Conservation (phyloP, 2,797 vertebrate genomes). For the Falco novaeseelandiae region DNA sequence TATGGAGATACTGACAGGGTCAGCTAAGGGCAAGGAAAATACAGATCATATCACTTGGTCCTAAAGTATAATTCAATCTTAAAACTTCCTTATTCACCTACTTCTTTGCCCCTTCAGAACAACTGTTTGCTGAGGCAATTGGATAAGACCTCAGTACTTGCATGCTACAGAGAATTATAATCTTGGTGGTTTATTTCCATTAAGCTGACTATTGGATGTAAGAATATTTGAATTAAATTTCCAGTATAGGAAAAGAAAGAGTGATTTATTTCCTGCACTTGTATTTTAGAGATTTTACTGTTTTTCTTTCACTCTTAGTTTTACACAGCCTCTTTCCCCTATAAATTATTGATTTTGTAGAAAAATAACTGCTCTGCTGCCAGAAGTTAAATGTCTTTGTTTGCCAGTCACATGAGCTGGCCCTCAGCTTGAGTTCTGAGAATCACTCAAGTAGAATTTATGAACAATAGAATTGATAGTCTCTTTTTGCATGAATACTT, state of each 20-base stretch:
- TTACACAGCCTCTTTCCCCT: not conserved
- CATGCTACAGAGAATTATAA: not conserved
- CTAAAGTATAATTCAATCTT: not conserved
- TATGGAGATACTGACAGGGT: not conserved
- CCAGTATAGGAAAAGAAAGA: not conserved
- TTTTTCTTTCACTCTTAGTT: conserved; percentile 1
- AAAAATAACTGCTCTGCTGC: conserved; percentile 14
- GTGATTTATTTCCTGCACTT: conserved; percentile 11
- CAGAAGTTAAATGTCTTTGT: conserved; percentile 47
- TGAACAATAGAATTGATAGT: not conserved
- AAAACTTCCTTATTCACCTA: not conserved
- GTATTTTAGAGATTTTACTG: not conserved
- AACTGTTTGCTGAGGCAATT: not conserved
- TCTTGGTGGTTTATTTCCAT: not conserved
- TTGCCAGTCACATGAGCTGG: not conserved
- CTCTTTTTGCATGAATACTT: conserved; percentile 5
- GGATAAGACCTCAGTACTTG: not conserved
- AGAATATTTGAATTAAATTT: not conserved
- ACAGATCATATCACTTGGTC: not conserved
- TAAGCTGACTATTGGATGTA: not conserved
- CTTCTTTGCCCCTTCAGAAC: not conserved
- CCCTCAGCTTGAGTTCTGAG: conserved; percentile 29
- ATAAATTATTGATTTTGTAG: conserved; percentile 61
- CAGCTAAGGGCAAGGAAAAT: not conserved
- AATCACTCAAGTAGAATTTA: conserved; percentile 37